Conservation (phyloP, 2,888 invertebrate species). For the Pocota personata region DNA sequence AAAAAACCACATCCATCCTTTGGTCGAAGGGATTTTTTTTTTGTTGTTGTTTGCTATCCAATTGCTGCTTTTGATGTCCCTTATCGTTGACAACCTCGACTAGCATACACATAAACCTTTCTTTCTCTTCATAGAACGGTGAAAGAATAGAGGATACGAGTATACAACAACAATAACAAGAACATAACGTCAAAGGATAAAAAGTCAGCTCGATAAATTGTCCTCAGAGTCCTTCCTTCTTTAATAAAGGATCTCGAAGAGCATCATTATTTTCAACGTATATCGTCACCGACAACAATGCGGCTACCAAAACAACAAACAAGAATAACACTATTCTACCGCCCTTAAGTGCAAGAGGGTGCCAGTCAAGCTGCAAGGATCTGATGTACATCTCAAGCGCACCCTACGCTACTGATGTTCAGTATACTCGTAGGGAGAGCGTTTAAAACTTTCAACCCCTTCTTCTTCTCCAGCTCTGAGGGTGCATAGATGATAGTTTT, state of each 20-base stretch:
- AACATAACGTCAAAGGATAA: slow-evolving; percentile 56
- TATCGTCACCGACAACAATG: slow-evolving; percentile 28
- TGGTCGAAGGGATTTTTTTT: background rate
- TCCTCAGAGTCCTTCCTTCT: slow-evolving; percentile 46
- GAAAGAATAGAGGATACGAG: slow-evolving; percentile 42
- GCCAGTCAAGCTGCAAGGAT: slow-evolving; percentile 25
- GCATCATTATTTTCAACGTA: slow-evolving; percentile 67
- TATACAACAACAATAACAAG: slow-evolving; percentile 29
- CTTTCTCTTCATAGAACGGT: slow-evolving; percentile 25
- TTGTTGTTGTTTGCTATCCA: background rate
- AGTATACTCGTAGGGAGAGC: slow-evolving; percentile 50
- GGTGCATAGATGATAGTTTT: slow-evolving; percentile 44
- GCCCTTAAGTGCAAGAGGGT: slow-evolving; percentile 27
- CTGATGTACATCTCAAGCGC: slow-evolving; percentile 44
- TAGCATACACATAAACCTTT: slow-evolving; percentile 9
- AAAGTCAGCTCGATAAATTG: slow-evolving; percentile 70
- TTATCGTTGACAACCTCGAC: slow-evolving; percentile 37
- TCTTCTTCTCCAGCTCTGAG: background rate
- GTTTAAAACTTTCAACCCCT: slow-evolving; percentile 57
- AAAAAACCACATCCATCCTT: slow-evolving; percentile 1
- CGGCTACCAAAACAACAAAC: slow-evolving; percentile 36
- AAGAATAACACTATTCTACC: slow-evolving; percentile 47
- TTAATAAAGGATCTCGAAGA: slow-evolving; percentile 57
- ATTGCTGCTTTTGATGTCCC: background rate
- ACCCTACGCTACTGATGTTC: background rate